Evolutionary conservation across 2,113 vertebrate species (phyloP).

Genomic region (Tricholaema leucomelas): DNA sequence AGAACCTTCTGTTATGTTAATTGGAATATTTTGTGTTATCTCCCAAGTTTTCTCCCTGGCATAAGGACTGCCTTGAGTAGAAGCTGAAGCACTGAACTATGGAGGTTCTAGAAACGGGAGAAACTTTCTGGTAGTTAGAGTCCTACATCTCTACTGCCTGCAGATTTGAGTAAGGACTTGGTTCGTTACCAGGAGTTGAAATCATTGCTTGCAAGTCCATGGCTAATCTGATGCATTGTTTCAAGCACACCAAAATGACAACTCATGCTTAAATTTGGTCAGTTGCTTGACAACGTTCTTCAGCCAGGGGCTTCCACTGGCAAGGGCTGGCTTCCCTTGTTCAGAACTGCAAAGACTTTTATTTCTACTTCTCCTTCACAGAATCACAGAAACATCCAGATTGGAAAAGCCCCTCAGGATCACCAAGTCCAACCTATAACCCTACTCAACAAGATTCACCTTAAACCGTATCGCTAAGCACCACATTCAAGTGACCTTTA

Average conservation of each 20-base stretch:
- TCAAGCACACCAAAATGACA: neutral
- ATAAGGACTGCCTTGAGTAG: neutral
- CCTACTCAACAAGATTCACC: too few species aligned
- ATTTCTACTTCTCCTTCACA: neutral
- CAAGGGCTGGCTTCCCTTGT: fast-evolving
- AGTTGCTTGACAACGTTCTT: neutral
- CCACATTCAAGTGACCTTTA: too few species aligned
- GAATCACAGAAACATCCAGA: too few species aligned
- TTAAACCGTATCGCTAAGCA: too few species aligned
- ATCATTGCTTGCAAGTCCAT: neutral
- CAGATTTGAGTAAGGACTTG: neutral
- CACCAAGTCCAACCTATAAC: too few species aligned
- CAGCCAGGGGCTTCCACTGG: neutral
- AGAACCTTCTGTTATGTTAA: neutral
- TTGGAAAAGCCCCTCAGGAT: too few species aligned
- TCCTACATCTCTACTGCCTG: neutral
- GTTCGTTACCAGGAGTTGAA: neutral
- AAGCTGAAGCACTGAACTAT: neutral
- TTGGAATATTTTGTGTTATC: neutral
- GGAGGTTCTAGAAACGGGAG: neutral
- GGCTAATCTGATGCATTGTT: conserved; percentile 3
- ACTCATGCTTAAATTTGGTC: neutral
- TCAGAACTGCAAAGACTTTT: neutral
- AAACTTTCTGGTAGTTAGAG: neutral
- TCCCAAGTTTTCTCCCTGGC: neutral